Percentiles rank a stretch among this genome's conserved stretches.
Conservation (phyloP, 2,113 vertebrate species). For the Podarcis raffonei region DNA sequence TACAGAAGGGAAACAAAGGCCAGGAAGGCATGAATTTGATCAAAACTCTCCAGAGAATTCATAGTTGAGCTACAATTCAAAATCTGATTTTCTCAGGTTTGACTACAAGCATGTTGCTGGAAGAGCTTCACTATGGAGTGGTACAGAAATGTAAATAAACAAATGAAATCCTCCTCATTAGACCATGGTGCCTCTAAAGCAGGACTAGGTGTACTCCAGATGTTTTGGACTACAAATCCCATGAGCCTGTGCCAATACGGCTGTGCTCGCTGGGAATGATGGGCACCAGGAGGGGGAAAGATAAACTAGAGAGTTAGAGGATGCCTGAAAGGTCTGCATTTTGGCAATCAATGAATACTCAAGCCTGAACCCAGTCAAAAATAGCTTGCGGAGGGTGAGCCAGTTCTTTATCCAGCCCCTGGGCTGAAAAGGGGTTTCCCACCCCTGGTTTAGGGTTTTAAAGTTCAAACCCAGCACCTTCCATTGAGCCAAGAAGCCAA, state of each 20-base stretch:
- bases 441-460: neutral
- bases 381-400: neutral
- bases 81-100: neutral
- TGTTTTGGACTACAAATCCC: neutral
- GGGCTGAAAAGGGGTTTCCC: no score
- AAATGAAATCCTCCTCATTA: neutral
- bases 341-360: neutral
- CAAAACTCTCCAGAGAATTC: neutral
- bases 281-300: no score
- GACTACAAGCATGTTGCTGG: neutral
- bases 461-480: neutral
- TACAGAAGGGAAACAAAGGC: neutral
- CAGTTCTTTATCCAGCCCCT: no score
- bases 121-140: neutral
- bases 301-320: no score
- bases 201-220: neutral
- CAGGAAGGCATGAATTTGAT: neutral
- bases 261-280: no score
- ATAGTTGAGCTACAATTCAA: neutral
- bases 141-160: neutral
- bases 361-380: neutral
- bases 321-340: neutral
- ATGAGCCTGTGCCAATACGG: neutral
- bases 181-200: neutral
- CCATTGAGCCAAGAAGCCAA: neutral